These are phyloP conservation scores for Promerops cafer DNA, from an alignment of 2,113 vertebrate genomes.

Conservation along the genomic window DNA sequence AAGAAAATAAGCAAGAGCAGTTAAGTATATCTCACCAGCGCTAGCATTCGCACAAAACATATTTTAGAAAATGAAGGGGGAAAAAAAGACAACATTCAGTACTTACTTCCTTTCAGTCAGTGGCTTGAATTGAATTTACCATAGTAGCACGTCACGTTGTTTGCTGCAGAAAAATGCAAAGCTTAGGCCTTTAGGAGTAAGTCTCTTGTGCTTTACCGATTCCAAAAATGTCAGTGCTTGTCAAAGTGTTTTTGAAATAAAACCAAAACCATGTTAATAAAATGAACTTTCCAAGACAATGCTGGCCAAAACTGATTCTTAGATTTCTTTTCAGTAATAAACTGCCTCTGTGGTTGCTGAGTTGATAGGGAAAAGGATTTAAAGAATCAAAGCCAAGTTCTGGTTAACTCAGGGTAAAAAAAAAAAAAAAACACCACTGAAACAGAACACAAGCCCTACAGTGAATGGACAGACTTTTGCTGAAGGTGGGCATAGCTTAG, in stretches of 20 bases:
- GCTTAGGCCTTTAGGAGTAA: constrained; percentile 68
- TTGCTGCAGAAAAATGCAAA: constrained; percentile 58
- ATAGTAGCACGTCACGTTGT: constrained; percentile 53
- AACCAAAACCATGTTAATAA: constrained; percentile 68
- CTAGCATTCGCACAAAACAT: not conserved
- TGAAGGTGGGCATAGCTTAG: not conserved
- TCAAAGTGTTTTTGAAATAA: constrained; percentile 71
- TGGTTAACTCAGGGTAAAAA: not conserved
- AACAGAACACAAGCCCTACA: not conserved
- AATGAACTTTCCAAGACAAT: constrained; percentile 67
- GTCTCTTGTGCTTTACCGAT: constrained; percentile 62
- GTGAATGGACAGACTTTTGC: not conserved
- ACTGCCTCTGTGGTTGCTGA: constrained; percentile 50
- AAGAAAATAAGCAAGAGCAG: not conserved
- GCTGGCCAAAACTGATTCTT: constrained; percentile 67
- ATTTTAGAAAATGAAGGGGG: constrained; percentile 8
- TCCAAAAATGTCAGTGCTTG: constrained; percentile 67
- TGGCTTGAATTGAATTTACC: constrained; percentile 56
- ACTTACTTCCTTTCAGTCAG: constrained; percentile 48
- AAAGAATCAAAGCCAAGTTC: constrained; percentile 8
- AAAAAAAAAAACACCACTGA: not conserved
- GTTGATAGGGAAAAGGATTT: constrained; percentile 32
- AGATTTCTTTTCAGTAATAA: constrained; percentile 68
- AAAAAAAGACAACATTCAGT: not conserved
- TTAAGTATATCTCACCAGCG: not conserved